Conservation (phyloP, 2,113 vertebrate genomes). For the Psilopogon haemacephalus region DNA sequence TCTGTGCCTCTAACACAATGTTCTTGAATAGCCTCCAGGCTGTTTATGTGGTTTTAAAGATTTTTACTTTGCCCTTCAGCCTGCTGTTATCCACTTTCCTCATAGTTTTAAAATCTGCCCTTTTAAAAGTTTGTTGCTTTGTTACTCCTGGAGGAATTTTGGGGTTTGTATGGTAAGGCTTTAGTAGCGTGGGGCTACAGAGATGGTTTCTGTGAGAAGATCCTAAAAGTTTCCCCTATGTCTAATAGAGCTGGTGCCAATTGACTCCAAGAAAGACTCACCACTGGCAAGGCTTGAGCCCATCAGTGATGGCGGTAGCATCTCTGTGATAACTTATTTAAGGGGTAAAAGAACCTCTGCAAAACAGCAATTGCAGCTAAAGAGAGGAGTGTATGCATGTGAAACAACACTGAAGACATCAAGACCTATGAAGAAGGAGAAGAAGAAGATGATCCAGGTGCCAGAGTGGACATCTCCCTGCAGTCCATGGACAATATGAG, state of each 20-base stretch:
- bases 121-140: conserved; percentile 60
- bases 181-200: background rate
- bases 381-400: background rate
- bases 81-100: conserved; percentile 70
- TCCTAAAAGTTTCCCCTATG: background rate
- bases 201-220: background rate
- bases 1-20: conserved; percentile 72
- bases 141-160: background rate
- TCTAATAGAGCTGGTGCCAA: background rate
- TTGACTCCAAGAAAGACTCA: background rate
- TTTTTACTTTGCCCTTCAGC: conserved; percentile 73
- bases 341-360: background rate
- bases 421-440: background rate
- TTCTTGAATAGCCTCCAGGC: conserved; percentile 74
- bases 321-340: background rate
- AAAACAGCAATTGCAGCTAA: background rate
- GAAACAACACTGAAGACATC: background rate
- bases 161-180: background rate
- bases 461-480: background rate
- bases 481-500: background rate
- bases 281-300: background rate
- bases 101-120: conserved; percentile 67
- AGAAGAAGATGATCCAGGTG: accelerated
- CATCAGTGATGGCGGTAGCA: background rate
- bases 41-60: conserved; percentile 70